Evolutionary conservation across 2,113 vertebrate species (phyloP).

Genomic region (Tragelaphus scriptus): DNA sequence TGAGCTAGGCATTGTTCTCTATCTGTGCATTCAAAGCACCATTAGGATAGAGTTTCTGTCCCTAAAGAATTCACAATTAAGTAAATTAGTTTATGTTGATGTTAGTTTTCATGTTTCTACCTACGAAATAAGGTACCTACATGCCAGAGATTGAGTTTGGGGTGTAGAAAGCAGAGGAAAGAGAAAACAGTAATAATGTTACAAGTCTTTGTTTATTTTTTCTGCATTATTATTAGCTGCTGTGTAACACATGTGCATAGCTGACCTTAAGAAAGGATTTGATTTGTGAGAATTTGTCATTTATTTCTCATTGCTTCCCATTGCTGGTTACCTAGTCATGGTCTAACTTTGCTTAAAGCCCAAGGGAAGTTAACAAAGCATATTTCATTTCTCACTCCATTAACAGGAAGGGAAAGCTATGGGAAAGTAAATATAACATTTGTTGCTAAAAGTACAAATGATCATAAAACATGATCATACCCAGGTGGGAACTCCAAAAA

Average conservation of each 20-base stretch:
- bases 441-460: not conserved
- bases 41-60: not conserved
- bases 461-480: not conserved
- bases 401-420: not conserved
- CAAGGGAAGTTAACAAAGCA: slow-evolving; percentile 46
- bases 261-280: slow-evolving; percentile 8
- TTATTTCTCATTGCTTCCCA: slow-evolving; percentile 38
- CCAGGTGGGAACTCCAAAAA: not conserved
- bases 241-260: not conserved
- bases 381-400: slow-evolving; percentile 25
- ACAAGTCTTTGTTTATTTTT: not conserved
- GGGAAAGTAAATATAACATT: slow-evolving; percentile 9
- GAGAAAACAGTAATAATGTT: not conserved
- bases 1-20: not conserved
- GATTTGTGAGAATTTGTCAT: not conserved
- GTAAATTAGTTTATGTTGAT: not conserved
- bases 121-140: not conserved
- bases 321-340: slow-evolving; percentile 28
- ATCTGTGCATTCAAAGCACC: not conserved
- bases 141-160: not conserved
- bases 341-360: slow-evolving; percentile 39
- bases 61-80: not conserved
- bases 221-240: not conserved
- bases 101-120: not conserved
- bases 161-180: not conserved